Percentiles rank a stretch among this genome's conserved stretches.
phyloP scores from a whole-genome alignment of 2,113 vertebrate genomes.

The Cynopterus brachyotis region DNA sequence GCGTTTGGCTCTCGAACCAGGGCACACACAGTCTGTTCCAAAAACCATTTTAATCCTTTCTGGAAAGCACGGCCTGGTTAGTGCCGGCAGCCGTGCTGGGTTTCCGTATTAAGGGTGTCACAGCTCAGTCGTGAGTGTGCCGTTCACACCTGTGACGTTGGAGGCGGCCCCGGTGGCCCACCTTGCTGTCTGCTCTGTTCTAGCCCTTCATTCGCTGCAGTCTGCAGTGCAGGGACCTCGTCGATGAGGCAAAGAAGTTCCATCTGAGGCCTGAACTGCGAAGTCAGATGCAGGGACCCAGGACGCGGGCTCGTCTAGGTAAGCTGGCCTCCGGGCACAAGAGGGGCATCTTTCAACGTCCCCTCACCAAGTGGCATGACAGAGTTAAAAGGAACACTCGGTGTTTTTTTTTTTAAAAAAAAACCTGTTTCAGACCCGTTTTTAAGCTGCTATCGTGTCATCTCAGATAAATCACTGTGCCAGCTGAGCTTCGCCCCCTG shows the following conservation, averaged over 20 bases:
- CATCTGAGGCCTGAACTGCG: constrained; percentile 96
- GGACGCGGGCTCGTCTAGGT: constrained; percentile 97
- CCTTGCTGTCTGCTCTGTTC: background rate
- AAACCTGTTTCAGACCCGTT: background rate
- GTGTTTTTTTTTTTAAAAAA: too few species aligned
- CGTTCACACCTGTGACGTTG: background rate
- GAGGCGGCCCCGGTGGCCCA: background rate
- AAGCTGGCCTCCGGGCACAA: constrained; percentile 53
- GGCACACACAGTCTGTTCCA: background rate
- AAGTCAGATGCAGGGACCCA: constrained; percentile 98
- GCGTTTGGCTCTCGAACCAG: background rate
- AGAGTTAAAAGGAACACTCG: background rate
- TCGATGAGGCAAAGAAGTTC: constrained; percentile 99
- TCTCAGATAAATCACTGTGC: background rate
- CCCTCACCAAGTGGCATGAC: background rate
- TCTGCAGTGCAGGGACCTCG: constrained; percentile 96
- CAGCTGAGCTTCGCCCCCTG: background rate
- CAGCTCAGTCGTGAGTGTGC: background rate
- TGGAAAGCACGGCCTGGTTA: background rate
- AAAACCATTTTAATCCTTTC: background rate
- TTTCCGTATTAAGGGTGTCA: background rate
- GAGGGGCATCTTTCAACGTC: background rate
- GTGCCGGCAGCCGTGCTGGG: background rate
- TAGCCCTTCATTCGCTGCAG: constrained; percentile 97
- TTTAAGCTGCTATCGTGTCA: background rate